Evolutionary conservation across 2,797 vertebrate genomes (phyloP), one percentile per base, ranked within the genome.

Genomic region (Sebastes dallii): DNA sequence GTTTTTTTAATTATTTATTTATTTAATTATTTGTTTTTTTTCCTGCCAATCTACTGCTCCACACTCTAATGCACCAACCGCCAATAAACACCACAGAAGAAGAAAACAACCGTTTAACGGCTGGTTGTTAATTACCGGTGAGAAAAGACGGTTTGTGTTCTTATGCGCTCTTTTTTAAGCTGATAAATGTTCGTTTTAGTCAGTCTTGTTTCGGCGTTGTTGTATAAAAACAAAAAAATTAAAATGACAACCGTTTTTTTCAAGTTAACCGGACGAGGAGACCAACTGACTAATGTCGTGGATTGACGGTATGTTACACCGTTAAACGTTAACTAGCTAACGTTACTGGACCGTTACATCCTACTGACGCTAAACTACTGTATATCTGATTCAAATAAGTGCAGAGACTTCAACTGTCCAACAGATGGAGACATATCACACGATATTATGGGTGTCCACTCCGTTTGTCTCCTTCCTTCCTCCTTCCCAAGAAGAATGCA

Each of bases 341-440:
- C 16, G 16, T 46, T 46, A 18, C 42, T 46, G 36, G 36, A 16
- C 13, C 39, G 14, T 42, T 42, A 16, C 14, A 3, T 18, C 42
- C 8, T 34, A n/a, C 34, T 42, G 20, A 32, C 7, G 36, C 30
- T 34, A 60, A 7, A 16, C 24, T 30, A 32, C 0, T 16, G 13
- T 4, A n/a, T 7, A 3, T 29, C 8, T 61, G 11, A 2, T 8
- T 7, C 1, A 34, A 14, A 9, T 58, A 34, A 4, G 22, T 82
- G 76, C 34, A 75, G 14, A 34, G 55, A 61, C 13, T 1, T 50
- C 5, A 6, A 8, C 0, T 64, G 69, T 1, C 82, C 89, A 30
- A 24, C 56, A 91, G 91, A 77, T 81, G 91, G 91, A 78, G 90
- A 88, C 88, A 89, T 25, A 32, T 69, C 14, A 66, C 71, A 50